Evolutionary conservation across 2,888 invertebrate species (phyloP).

Genomic region (Spisula subtruncata): DNA sequence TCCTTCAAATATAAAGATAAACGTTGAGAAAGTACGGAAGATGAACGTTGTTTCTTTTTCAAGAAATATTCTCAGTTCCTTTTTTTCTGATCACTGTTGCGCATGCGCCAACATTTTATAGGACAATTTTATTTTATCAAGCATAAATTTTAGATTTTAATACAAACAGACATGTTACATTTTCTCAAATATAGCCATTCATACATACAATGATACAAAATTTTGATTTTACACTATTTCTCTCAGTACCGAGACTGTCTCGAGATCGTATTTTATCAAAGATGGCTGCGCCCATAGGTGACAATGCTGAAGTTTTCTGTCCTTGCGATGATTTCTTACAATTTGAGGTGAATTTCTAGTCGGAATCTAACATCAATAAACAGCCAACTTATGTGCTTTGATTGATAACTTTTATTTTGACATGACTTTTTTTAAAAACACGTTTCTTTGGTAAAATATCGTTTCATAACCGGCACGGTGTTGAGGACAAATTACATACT

Average conservation of each 20-base stretch:
- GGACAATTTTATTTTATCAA: neutral
- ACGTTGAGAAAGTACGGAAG: neutral
- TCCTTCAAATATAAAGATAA: neutral
- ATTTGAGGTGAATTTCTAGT: constrained; percentile 77
- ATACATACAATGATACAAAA: neutral
- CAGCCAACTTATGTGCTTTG: neutral
- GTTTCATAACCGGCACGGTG: constrained; percentile 44
- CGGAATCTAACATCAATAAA: neutral
- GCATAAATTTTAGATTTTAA: neutral
- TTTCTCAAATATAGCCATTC: neutral
- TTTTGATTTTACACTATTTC: neutral
- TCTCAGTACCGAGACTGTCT: neutral
- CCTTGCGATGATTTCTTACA: constrained; percentile 78
- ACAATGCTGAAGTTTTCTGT: constrained; percentile 58
- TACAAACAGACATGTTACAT: neutral
- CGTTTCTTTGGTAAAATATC: neutral
- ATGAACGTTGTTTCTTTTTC: constrained; percentile 30
- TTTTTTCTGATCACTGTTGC: constrained; percentile 53
- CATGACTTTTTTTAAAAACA: too few relatives aligned
- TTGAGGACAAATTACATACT: constrained; percentile 49
- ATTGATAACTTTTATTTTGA: too few relatives aligned
- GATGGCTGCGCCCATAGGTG: constrained; percentile 82
- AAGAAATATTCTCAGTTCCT: constrained; percentile 45
- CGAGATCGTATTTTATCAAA: constrained; percentile 53
- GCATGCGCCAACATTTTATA: constrained; percentile 60